These are phyloP conservation scores for Nomada ruficornis DNA, from an alignment of 2,888 invertebrate genomes.

Conservation along the genomic window DNA sequence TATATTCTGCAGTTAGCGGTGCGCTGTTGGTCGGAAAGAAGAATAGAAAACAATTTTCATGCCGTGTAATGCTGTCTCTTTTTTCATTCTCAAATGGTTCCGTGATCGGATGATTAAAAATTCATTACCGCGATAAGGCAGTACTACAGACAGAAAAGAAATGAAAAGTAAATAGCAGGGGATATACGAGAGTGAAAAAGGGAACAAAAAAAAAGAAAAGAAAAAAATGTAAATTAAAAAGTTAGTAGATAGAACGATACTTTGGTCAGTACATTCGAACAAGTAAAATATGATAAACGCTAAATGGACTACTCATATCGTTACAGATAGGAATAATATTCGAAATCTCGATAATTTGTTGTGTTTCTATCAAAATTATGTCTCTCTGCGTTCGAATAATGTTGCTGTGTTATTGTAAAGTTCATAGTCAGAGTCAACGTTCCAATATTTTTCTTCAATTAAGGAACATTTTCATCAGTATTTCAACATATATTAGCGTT, in stretches of 20 bases:
- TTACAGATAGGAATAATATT: constrained; percentile 51
- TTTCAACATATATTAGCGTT: constrained; percentile 18
- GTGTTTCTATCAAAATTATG: neutral
- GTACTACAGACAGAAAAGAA: constrained; percentile 59
- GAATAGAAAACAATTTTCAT: constrained; percentile 68
- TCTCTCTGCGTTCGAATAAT: constrained; percentile 13
- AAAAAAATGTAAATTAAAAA: constrained; percentile 47
- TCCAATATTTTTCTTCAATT: neutral
- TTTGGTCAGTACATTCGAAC: constrained; percentile 49
- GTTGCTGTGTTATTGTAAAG: constrained; percentile 32
- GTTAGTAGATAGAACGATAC: constrained; percentile 51
- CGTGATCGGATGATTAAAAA: constrained; percentile 37
- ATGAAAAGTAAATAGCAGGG: constrained; percentile 44
- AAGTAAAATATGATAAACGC: constrained; percentile 63
- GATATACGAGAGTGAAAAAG: constrained; percentile 15
- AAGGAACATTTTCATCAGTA: constrained; percentile 11
- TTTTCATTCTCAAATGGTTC: constrained; percentile 50
- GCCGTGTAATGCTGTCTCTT: constrained; percentile 54
- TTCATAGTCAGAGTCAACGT: constrained; percentile 24
- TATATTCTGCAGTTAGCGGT: constrained; percentile 78
- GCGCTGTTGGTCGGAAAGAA: constrained; percentile 73
- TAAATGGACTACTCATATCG: constrained; percentile 53
- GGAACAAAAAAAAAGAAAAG: constrained; percentile 35
- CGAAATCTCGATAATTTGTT: constrained; percentile 36
- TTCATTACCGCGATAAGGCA: constrained; percentile 64